A percentile compares a stretch with the other conserved stretches of the same genome.
These are phyloP conservation scores for Sebastes umbrosus DNA, from an alignment of 2,797 vertebrate genomes.

Conservation along the genomic window DNA sequence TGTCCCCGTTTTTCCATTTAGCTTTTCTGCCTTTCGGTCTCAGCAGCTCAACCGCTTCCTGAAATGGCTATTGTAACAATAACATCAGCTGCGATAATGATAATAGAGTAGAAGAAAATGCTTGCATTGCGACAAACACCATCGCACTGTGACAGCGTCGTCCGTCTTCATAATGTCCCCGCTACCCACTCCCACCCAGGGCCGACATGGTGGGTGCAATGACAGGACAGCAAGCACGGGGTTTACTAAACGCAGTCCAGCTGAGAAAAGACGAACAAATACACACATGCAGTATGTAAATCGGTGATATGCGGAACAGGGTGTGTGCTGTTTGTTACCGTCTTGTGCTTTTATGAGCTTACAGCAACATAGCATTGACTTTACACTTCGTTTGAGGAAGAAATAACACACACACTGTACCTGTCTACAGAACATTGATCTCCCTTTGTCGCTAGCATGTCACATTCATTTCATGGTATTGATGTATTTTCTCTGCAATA, in stretches of 20 bases:
- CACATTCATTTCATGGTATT: not conserved
- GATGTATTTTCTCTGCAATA: not conserved
- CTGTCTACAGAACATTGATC: constrained; percentile 24
- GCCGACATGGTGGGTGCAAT: constrained; percentile 37
- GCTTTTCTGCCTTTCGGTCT: constrained; percentile 52
- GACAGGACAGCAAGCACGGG: constrained; percentile 43
- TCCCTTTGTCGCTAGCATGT: not conserved
- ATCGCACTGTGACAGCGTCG: constrained; percentile 66
- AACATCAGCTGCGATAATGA: constrained; percentile 77
- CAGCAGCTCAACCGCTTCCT: constrained; percentile 67
- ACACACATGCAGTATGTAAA: not conserved
- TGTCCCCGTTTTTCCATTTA: constrained; percentile 67
- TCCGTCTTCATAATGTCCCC: constrained; percentile 77
- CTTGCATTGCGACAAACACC: constrained; percentile 72
- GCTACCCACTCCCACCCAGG: not conserved
- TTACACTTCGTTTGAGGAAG: not conserved
- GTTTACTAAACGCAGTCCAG: constrained; percentile 21
- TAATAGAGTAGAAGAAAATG: constrained; percentile 75
- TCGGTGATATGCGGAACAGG: not conserved
- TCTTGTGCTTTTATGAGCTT: not conserved
- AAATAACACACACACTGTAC: not conserved
- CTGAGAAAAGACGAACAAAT: constrained; percentile 21
- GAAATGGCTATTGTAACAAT: constrained; percentile 74
- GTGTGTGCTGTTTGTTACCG: not conserved
- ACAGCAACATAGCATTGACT: not conserved